Conservation (phyloP, 1,140 invertebrate genomes). For the Melipona quadrifasciata region DNA sequence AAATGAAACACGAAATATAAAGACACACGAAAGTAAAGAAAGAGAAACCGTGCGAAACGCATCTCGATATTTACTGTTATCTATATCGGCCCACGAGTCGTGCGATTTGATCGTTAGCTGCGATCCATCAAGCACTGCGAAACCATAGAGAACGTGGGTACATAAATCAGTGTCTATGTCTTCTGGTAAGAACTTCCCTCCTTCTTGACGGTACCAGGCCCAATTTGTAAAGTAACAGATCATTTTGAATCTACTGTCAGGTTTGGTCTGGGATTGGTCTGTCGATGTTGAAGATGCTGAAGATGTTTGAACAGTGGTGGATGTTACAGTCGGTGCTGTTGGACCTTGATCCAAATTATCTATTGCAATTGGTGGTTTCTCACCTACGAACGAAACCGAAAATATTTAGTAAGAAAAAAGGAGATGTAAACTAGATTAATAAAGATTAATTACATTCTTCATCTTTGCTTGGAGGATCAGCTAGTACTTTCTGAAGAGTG, state of each 20-base stretch:
- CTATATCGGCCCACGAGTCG: slow-evolving; percentile 85
- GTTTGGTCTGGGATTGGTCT: slow-evolving; percentile 9
- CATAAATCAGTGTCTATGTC: slow-evolving; percentile 86
- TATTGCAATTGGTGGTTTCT: background rate
- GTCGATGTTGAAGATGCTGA: slow-evolving; percentile 5
- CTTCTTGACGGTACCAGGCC: slow-evolving; percentile 85
- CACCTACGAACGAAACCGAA: background rate
- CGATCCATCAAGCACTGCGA: slow-evolving; percentile 84
- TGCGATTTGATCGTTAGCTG: slow-evolving; percentile 83
- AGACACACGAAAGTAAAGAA: no score
- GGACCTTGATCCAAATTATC: slow-evolving; percentile 4
- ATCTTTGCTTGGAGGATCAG: slow-evolving; percentile 76
- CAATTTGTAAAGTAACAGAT: slow-evolving; percentile 86
- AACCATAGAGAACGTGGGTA: slow-evolving; percentile 87
- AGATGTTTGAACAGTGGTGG: background rate
- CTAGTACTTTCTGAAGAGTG: slow-evolving; percentile 86
- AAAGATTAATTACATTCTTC: slow-evolving; percentile 68
- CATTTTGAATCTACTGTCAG: slow-evolving; percentile 81
- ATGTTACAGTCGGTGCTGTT: slow-evolving; percentile 57
- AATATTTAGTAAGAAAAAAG: background rate
- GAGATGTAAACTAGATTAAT: background rate
- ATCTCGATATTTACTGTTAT: slow-evolving; percentile 81
- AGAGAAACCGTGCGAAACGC: background rate
- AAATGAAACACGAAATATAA: background rate
- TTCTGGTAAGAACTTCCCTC: slow-evolving; percentile 83